phyloP scores from a whole-genome alignment of 2,113 vertebrate species.

The Noturus placidus region DNA sequence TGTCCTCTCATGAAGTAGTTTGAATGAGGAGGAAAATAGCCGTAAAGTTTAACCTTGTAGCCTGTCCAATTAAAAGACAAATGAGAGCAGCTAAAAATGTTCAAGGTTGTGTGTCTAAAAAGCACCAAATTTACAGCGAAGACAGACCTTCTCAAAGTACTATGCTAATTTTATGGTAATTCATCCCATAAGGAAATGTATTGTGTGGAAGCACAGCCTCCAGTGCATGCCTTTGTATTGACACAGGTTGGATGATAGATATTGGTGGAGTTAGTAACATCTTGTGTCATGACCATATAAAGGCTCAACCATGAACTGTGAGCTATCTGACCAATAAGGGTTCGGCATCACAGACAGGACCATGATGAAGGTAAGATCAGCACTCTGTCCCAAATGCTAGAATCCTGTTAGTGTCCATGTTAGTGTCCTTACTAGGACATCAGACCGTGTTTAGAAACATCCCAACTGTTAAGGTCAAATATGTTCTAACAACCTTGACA shows the following conservation, averaged over 20 bases:
- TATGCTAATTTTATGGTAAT: slow-evolving; percentile 49
- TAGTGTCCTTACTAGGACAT: background rate
- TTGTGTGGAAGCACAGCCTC: slow-evolving; percentile 1
- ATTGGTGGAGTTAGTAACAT: background rate
- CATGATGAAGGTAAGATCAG: background rate
- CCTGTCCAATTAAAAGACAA: slow-evolving; percentile 41
- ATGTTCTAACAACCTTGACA: background rate
- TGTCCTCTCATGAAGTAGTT: background rate
- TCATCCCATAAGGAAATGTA: slow-evolving; percentile 22
- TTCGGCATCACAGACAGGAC: background rate
- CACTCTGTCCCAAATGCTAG: background rate
- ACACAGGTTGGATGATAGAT: background rate
- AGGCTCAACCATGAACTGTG: background rate
- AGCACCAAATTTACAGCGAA: slow-evolving; percentile 20
- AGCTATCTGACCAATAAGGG: background rate
- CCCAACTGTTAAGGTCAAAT: background rate
- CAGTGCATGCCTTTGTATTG: background rate
- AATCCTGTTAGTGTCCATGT: background rate
- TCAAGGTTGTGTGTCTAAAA: slow-evolving; percentile 40
- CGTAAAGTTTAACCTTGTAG: slow-evolving; percentile 41
- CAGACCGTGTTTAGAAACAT: no score
- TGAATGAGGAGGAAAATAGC: slow-evolving; percentile 23
- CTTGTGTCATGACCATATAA: background rate
- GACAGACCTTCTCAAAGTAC: slow-evolving; percentile 38
- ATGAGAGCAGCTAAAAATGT: slow-evolving; percentile 48